Conservation (phyloP, 2,797 vertebrate species). For the Oreochromis grahami region DNA sequence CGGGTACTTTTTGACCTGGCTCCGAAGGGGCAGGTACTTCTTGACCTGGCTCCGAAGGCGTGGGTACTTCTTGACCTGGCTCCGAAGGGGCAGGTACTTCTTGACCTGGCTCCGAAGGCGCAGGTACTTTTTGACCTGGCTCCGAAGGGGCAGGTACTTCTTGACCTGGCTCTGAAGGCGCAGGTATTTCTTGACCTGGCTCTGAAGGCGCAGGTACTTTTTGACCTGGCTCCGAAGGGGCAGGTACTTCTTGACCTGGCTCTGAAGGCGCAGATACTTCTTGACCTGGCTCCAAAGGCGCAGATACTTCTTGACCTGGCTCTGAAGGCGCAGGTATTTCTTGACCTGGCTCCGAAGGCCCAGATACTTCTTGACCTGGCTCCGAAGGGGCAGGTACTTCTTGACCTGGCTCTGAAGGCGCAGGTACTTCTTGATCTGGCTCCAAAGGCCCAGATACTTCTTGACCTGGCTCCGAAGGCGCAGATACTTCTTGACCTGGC, state of each 20-base stretch:
- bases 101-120: fast-evolving
- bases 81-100: fast-evolving
- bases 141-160: fast-evolving
- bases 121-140: fast-evolving
- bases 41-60: fast-evolving
- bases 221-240: fast-evolving
- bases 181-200: fast-evolving
- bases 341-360: fast-evolving
- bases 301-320: not conserved
- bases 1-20: fast-evolving
- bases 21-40: fast-evolving
- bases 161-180: fast-evolving
- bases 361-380: not conserved
- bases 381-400: fast-evolving
- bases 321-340: fast-evolving
- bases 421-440: fast-evolving
- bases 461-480: fast-evolving
- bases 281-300: fast-evolving
- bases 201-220: fast-evolving
- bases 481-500: fast-evolving
- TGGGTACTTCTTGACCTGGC: not conserved
- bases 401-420: fast-evolving
- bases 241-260: fast-evolving
- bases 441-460: fast-evolving
- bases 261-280: fast-evolving